phyloP scores from a whole-genome alignment of 2,113 vertebrate genomes.

The Cranoglanis bouderius region DNA sequence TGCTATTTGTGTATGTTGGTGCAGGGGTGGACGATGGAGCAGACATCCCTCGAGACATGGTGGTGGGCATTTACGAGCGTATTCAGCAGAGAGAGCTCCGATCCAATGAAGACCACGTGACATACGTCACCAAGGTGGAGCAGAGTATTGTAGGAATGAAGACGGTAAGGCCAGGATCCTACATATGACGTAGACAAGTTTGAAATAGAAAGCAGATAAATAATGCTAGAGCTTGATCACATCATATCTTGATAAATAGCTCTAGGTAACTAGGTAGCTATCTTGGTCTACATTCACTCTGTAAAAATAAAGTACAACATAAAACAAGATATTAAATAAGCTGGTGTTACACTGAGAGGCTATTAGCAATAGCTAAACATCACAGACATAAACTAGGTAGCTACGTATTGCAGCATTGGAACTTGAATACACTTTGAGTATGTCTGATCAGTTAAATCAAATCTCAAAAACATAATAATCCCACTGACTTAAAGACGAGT shows the following conservation, averaged over 20 bases:
- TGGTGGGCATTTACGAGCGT: slow-evolving; percentile 96
- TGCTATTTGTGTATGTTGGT: slow-evolving; percentile 35
- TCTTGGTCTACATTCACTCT: neutral
- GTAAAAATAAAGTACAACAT: neutral
- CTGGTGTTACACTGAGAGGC: neutral
- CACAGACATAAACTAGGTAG: neutral
- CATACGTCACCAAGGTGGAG: slow-evolving; percentile 98
- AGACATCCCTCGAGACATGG: slow-evolving; percentile 94
- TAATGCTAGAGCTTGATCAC: neutral
- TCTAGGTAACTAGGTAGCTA: neutral
- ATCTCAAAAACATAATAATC: neutral
- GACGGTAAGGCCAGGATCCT: slow-evolving; percentile 78
- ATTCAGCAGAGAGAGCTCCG: slow-evolving; percentile 95
- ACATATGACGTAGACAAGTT: neutral
- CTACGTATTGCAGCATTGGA: neutral
- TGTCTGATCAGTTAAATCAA: neutral
- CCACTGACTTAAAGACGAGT: neutral
- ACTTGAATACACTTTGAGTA: neutral
- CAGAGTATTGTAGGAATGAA: slow-evolving; percentile 99
- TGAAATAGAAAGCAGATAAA: neutral
- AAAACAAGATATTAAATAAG: neutral
- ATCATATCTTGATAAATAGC: neutral
- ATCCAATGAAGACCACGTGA: slow-evolving; percentile 98
- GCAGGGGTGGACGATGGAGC: slow-evolving; percentile 94
- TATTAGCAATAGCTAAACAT: neutral